Evolutionary conservation across 2,797 vertebrate genomes (phyloP).

Genomic region (Anolis apletophallus): DNA sequence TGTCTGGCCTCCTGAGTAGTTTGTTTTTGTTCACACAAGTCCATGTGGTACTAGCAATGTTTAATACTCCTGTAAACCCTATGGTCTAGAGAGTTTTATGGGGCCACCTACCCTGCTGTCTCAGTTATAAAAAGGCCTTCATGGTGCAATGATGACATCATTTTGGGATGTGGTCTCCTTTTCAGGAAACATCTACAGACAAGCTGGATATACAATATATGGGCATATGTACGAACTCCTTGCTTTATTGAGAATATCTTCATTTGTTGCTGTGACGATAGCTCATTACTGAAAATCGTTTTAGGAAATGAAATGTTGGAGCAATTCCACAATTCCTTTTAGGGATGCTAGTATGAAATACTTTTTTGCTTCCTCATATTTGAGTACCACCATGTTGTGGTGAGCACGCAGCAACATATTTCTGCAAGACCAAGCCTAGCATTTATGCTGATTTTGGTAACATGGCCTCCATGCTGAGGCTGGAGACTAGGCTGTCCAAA

Average conservation of each 20-base stretch:
- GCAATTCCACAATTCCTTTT: constrained; percentile 31
- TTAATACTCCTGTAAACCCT: constrained; percentile 49
- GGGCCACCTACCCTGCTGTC: constrained; percentile 56
- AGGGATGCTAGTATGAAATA: constrained; percentile 36
- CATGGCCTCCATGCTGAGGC: not conserved
- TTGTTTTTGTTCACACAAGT: constrained; percentile 60
- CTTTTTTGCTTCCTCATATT: not conserved
- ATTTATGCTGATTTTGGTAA: not conserved
- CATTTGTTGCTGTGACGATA: constrained; percentile 53
- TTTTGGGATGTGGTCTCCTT: constrained; percentile 9
- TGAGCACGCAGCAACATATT: not conserved
- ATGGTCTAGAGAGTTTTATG: constrained; percentile 51
- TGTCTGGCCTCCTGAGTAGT: constrained; percentile 47
- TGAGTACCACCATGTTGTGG: not conserved
- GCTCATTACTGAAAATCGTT: constrained; percentile 50
- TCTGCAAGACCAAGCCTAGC: not conserved
- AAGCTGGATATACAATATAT: not conserved
- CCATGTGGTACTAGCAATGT: constrained; percentile 51
- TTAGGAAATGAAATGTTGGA: constrained; percentile 53
- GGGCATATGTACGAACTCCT: not conserved
- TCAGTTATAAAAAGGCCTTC: constrained; percentile 10
- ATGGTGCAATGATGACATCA: constrained; percentile 38
- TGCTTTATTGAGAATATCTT: constrained; percentile 43
- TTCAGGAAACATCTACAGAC: constrained; percentile 44
- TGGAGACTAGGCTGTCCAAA: too few relatives aligned